Conservation (phyloP, 2,797 vertebrate genomes). For the Hydrophis major region DNA sequence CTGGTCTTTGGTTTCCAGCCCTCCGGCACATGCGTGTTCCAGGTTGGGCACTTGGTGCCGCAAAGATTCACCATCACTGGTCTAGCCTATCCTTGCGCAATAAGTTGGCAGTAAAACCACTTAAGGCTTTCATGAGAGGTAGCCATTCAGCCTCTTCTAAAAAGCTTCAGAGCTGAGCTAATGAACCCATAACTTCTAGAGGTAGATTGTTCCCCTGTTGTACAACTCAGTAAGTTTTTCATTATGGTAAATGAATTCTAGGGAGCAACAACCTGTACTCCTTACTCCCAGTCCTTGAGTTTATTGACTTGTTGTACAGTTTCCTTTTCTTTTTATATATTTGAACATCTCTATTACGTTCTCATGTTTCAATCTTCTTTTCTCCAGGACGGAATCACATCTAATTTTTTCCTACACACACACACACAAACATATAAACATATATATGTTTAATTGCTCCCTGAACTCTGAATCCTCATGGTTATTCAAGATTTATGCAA, state of each 20-base stretch:
- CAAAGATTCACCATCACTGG: too few species aligned
- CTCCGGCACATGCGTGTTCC: too few species aligned
- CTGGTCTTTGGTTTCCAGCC: too few species aligned
- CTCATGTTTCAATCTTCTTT: background rate
- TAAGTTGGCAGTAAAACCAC: background rate
- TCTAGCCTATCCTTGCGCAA: background rate
- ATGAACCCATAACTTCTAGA: background rate
- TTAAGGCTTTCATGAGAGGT: background rate
- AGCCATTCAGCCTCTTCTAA: background rate
- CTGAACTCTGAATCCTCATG: slow-evolving; percentile 19
- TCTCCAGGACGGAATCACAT: background rate
- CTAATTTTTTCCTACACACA: background rate
- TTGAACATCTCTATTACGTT: background rate
- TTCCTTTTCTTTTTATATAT: background rate
- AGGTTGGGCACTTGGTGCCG: too few species aligned
- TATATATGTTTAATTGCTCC: slow-evolving; percentile 20
- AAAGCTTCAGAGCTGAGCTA: background rate
- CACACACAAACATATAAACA: background rate
- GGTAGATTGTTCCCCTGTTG: background rate
- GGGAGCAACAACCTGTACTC: background rate
- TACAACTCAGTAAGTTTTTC: background rate
- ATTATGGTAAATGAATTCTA: background rate
- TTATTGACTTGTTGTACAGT: background rate
- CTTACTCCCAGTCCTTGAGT: background rate
- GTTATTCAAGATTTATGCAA: slow-evolving; percentile 16